phyloP scores from a whole-genome alignment of 2,888 invertebrate species.

The Chrysomela aeneicollis region DNA sequence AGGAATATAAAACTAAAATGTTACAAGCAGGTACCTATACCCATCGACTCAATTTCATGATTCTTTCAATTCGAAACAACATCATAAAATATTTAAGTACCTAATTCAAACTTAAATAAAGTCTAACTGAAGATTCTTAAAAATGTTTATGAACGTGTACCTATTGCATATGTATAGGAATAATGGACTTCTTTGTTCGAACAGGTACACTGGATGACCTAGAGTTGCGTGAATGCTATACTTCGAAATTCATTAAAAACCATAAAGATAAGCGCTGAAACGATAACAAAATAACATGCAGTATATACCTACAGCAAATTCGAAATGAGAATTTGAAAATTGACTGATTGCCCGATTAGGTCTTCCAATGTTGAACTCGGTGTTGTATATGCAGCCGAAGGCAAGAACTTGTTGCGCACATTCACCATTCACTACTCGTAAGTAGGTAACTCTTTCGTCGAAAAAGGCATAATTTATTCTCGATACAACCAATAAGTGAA shows the following conservation, averaged over 20 bases:
- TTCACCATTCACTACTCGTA: slow-evolving; percentile 10
- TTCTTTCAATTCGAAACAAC: too few relatives aligned
- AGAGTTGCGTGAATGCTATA: background rate
- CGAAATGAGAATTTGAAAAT: too few relatives aligned
- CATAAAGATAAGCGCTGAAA: background rate
- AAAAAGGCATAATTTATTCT: background rate
- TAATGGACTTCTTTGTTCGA: background rate
- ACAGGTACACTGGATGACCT: slow-evolving; percentile 2
- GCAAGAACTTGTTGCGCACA: slow-evolving; percentile 45
- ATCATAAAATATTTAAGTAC: too few relatives aligned
- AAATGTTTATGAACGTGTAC: too few relatives aligned
- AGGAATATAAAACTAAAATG: too few relatives aligned
- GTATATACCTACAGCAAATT: too few relatives aligned
- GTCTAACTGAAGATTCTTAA: too few relatives aligned
- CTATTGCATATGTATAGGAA: background rate
- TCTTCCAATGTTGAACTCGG: too few relatives aligned
- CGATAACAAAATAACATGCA: background rate
- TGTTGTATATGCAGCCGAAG: slow-evolving; percentile 5
- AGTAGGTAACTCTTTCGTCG: slow-evolving; percentile 8
- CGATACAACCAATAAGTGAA: slow-evolving; percentile 16
- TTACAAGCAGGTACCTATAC: too few relatives aligned
- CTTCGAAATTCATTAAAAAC: background rate
- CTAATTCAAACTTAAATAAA: too few relatives aligned
- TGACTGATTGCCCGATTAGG: too few relatives aligned
- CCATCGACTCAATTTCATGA: too few relatives aligned